phyloP scores from a whole-genome alignment of 2,797 vertebrate species.

The Mormyrus proboscirostris region DNA sequence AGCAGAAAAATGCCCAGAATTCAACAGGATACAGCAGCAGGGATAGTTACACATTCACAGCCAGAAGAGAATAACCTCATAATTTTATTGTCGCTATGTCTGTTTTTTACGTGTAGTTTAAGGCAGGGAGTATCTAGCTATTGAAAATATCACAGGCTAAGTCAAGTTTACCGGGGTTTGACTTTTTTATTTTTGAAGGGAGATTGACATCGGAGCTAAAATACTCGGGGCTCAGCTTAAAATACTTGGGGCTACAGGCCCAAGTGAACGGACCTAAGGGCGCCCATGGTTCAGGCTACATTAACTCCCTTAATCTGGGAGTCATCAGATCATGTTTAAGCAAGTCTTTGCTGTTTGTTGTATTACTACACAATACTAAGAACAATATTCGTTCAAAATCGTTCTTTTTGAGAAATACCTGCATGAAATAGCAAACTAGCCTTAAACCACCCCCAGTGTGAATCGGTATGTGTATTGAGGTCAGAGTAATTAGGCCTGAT shows the following conservation, averaged over 20 bases:
- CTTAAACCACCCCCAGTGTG: background rate
- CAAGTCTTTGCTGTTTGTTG: background rate
- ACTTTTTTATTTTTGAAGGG: too few species aligned
- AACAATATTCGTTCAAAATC: background rate
- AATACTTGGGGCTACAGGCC: background rate
- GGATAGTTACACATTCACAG: background rate
- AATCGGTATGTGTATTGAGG: slow-evolving; percentile 27
- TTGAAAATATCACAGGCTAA: background rate
- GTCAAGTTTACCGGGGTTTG: background rate
- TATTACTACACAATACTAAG: background rate
- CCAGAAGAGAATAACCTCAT: background rate
- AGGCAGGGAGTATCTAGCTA: background rate
- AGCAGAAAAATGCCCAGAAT: background rate
- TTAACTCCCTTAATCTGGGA: background rate
- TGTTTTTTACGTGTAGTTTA: background rate
- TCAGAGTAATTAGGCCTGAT: slow-evolving; percentile 43
- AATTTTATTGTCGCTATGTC: background rate
- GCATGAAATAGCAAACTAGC: background rate
- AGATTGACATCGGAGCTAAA: background rate
- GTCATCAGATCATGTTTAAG: background rate
- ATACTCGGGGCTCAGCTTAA: background rate
- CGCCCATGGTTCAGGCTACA: background rate
- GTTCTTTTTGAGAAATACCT: background rate
- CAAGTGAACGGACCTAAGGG: background rate
- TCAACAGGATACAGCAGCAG: background rate